Conservation (phyloP, 2,113 vertebrate genomes). For the Podocnemis expansa region DNA sequence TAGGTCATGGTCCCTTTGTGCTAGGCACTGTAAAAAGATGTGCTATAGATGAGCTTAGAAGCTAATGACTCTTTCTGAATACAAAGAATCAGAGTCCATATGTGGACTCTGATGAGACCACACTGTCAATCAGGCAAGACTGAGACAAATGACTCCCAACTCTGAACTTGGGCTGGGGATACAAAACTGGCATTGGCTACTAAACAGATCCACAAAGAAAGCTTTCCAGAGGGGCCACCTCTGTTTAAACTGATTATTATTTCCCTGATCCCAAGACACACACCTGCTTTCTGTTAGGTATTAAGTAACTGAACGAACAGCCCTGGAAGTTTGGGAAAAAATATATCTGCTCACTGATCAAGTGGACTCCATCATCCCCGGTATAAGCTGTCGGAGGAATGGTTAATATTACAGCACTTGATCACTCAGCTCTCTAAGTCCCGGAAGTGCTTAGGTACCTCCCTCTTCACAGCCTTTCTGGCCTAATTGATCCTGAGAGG, state of each 20-base stretch:
- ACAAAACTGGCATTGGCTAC: not conserved
- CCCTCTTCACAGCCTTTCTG: not conserved
- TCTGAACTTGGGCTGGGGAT: not conserved
- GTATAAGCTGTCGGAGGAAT: not conserved
- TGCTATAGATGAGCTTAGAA: not conserved
- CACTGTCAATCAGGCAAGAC: not conserved
- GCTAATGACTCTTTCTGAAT: not conserved
- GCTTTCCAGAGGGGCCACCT: not conserved
- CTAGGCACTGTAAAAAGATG: not conserved
- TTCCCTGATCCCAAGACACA: not conserved
- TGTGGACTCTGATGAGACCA: not conserved
- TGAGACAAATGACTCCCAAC: not conserved
- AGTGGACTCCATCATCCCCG: not conserved
- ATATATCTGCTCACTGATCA: not conserved
- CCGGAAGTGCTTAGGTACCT: not conserved
- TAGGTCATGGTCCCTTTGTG: not conserved
- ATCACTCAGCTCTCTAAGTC: not conserved
- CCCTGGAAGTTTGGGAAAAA: not conserved
- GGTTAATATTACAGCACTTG: not conserved
- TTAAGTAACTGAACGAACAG: not conserved
- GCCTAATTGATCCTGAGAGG: not conserved
- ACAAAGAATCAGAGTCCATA: not conserved
- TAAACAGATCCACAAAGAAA: not conserved
- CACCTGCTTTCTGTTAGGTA: not conserved
- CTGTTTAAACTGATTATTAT: not conserved